phyloP scores from a whole-genome alignment of 2,797 vertebrate genomes.

The Lophius americanus region DNA sequence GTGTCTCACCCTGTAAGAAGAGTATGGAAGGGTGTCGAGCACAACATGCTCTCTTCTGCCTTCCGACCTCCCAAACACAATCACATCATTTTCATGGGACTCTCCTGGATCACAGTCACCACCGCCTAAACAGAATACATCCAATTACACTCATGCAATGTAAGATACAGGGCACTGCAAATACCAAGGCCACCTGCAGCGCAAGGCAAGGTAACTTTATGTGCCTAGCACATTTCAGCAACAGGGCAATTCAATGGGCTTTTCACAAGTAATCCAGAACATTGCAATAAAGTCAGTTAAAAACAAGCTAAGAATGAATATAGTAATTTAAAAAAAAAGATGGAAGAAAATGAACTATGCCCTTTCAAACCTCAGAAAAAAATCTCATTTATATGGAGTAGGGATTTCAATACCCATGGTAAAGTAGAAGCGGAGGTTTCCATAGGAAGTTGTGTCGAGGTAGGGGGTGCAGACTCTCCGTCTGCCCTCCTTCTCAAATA shows the following conservation, averaged over 20 bases:
- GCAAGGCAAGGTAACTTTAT: too few relatives aligned
- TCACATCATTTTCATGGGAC: slow-evolving; percentile 90
- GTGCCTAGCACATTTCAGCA: too few relatives aligned
- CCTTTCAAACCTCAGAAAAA: not conserved
- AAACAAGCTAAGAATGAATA: too few relatives aligned
- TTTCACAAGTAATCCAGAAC: too few relatives aligned
- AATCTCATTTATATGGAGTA: not conserved
- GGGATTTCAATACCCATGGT: slow-evolving; percentile 83
- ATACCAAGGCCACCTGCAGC: not conserved
- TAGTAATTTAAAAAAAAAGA: not conserved
- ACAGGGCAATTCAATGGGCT: too few relatives aligned
- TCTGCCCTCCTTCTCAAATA: slow-evolving; percentile 91
- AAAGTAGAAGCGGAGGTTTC: slow-evolving; percentile 95
- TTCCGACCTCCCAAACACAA: slow-evolving; percentile 88
- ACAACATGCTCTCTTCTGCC: slow-evolving; percentile 87
- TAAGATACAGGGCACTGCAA: not conserved
- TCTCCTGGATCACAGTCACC: slow-evolving; percentile 92
- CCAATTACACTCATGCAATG: not conserved
- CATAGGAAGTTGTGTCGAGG: slow-evolving; percentile 92
- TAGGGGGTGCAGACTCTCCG: slow-evolving; percentile 94
- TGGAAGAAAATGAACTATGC: too few relatives aligned
- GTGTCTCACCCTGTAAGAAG: slow-evolving; percentile 90
- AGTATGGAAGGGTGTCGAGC: slow-evolving; percentile 90
- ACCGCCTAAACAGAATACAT: slow-evolving; percentile 79
- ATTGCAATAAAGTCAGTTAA: too few relatives aligned